A percentile compares a stretch with the other conserved stretches of the same genome.
phyloP scores from a whole-genome alignment of 2,113 vertebrate species.

The Struthio camelus region DNA sequence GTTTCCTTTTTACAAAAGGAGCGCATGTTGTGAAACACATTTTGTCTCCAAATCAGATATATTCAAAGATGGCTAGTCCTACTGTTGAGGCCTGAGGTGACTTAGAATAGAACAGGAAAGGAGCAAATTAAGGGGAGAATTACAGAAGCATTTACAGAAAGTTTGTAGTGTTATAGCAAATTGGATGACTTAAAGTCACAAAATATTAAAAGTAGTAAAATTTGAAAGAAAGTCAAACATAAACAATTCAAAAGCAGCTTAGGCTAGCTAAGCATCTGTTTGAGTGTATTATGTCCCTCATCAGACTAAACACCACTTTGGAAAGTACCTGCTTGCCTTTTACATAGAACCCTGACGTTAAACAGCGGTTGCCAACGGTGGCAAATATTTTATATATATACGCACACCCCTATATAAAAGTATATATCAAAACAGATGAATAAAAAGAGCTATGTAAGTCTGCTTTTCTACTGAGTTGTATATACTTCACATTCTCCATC shows the following conservation, averaged over 20 bases:
- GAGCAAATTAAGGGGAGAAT: background rate
- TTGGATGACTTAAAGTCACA: background rate
- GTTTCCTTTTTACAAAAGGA: background rate
- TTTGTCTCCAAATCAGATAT: background rate
- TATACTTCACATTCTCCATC: background rate
- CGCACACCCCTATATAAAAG: background rate
- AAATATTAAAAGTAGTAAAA: background rate
- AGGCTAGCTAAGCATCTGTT: background rate
- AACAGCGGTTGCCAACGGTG: background rate
- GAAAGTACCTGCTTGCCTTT: background rate
- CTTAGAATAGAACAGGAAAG: background rate
- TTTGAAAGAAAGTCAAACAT: background rate
- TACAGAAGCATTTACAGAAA: background rate
- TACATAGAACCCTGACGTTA: background rate
- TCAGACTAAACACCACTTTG: background rate
- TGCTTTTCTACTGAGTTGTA: background rate
- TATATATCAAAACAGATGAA: background rate
- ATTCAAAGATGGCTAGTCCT: background rate
- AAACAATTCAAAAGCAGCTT: background rate
- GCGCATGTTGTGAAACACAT: background rate
- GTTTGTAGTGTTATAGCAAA: background rate
- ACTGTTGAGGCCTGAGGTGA: background rate
- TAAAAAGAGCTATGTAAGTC: background rate
- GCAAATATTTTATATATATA: background rate
- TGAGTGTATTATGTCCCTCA: background rate